Base-by-base conservation (phyloP, 2,113 vertebrate species). In the Pseudorasbora parva region DNA sequence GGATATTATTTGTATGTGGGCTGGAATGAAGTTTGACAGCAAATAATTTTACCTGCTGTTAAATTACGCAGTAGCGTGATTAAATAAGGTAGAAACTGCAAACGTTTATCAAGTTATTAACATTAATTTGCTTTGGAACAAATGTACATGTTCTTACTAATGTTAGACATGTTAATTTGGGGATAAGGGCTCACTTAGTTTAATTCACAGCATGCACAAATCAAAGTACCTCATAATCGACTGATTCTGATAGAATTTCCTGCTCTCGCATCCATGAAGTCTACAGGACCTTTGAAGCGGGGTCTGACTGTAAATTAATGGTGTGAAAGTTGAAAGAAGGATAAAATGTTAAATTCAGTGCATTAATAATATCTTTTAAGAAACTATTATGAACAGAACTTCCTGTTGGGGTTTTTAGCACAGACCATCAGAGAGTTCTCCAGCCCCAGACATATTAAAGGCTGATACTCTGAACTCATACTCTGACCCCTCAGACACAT, bases 401-500 rank as follows among this genome's bases (percentile, higher is more conserved):
- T 92, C 97, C 97, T 93, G 19, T 88, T 94, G 81, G 96, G 92
- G 82, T 96, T 96, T 86, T 81, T 90, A 2, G 95, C 95, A 84
- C 93, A 95, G 86, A 91, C 89, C 4, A 95, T 92, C 54, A 89
- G 89, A 0, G 95, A 97, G 90, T 21, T 96, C 94, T 66, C 96
- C 96, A 0, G 83, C 11, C 10, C 96, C 97, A 0, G 96, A 93
- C 66, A 92, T 91, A 77, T 95, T 95, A 87, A 98, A 92, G 1
- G 95, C 96, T 3, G 92, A 92, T 89, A 98, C 94, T 0, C 96
- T 94, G 82, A 97, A 98, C 85, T 97, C 95, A 0, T 97, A 97
- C 82, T 95, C 95, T 59, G 94, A 82, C 37, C 95, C 97, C 11
- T 93, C 94, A 66, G 93, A 91, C 51, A 98, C n/a, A n/a, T 91